Conservation (phyloP, 2,113 vertebrate genomes). For the Anguilla japonica region DNA sequence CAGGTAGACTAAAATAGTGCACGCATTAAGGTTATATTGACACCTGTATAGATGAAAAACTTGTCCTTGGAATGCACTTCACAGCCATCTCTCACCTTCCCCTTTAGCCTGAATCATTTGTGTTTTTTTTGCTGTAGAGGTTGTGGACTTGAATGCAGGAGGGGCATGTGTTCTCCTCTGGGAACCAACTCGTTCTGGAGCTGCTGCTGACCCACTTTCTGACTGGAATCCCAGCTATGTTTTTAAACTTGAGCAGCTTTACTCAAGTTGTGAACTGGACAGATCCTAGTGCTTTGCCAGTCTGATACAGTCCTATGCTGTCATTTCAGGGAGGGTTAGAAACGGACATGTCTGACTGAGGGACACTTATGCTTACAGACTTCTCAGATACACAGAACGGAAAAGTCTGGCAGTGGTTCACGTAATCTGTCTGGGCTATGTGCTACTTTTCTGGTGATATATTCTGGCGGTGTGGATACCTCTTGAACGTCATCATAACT, state of each 20-base stretch:
- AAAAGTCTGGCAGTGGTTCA: not conserved
- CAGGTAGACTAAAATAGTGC: not conserved
- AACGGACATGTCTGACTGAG: not conserved
- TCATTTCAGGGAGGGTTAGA: not conserved
- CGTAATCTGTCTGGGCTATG: not conserved
- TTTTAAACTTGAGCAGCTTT: not conserved
- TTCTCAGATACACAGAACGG: not conserved
- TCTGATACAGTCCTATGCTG: not conserved
- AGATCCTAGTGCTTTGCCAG: not conserved
- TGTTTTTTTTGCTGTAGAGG: not conserved
- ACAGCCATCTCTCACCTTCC: not conserved
- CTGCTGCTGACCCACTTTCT: slow-evolving; percentile 6
- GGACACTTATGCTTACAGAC: not conserved
- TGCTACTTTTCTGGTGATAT: not conserved
- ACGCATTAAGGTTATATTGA: too few relatives aligned
- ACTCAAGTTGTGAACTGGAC: not conserved
- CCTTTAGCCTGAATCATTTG: not conserved
- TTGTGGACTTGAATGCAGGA: not conserved
- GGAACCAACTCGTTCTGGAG: not conserved
- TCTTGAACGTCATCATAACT: not conserved
- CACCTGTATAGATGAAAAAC: too few relatives aligned
- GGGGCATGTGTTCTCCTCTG: not conserved
- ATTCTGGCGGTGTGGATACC: not conserved
- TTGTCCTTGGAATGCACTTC: not conserved
- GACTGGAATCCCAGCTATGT: slow-evolving; percentile 1